Evolutionary conservation across 2,888 invertebrate genomes (phyloP).

Genomic region (Serripes groenlandicus): DNA sequence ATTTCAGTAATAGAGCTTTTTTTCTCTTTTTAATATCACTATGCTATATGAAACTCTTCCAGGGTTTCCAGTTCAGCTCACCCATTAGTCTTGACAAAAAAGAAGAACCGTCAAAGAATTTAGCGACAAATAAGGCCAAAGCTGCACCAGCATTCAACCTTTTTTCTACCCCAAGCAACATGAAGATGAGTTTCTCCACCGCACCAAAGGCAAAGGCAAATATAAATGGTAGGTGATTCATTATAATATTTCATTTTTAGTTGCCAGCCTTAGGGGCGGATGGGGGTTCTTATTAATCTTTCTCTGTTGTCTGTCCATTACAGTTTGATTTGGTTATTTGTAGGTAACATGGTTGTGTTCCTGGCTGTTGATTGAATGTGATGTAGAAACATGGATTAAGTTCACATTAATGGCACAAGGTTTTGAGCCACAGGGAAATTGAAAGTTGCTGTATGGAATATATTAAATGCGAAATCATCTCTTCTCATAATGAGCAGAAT

Average conservation of each 20-base stretch:
- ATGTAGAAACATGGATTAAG: too few relatives aligned
- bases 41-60: too few relatives aligned
- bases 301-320: too few relatives aligned
- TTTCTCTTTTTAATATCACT: too few relatives aligned
- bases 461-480: not conserved
- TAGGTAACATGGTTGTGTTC: too few relatives aligned
- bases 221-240: slow-evolving; percentile 39
- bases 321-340: too few relatives aligned
- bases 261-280: too few relatives aligned
- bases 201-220: slow-evolving; percentile 54
- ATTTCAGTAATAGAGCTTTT: too few relatives aligned
- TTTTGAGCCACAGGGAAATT: not conserved
- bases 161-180: not conserved
- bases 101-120: not conserved
- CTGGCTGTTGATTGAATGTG: too few relatives aligned
- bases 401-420: not conserved
- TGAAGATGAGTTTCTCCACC: slow-evolving; percentile 30
- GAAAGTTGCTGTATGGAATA: not conserved
- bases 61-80: slow-evolving; percentile 81
- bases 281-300: too few relatives aligned
- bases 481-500: too few relatives aligned
- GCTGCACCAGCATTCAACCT: not conserved
- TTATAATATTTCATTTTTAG: too few relatives aligned
- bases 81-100: slow-evolving; percentile 71
- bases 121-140: not conserved